Evolutionary conservation across 2,113 vertebrate genomes (phyloP).

Genomic region (Canis aureus): DNA sequence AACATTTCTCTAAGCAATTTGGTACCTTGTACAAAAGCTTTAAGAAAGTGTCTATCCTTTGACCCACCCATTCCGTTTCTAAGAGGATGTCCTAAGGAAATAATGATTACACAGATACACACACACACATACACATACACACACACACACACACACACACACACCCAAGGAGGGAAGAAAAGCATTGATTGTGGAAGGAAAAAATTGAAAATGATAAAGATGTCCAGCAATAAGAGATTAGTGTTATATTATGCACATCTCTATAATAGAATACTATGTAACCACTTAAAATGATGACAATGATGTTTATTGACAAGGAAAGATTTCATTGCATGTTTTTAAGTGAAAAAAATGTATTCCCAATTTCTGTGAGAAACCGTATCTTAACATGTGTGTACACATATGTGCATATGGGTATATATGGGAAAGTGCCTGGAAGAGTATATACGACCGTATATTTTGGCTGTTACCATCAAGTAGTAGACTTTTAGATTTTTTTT

Average conservation of each 20-base stretch:
- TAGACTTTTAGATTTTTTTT: slow-evolving; percentile 37
- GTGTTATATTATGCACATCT: neutral
- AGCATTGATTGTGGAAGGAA: neutral
- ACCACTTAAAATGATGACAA: neutral
- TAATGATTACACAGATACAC: neutral
- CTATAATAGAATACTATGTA: neutral
- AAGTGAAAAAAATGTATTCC: neutral
- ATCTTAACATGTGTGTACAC: neutral
- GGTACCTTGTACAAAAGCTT: slow-evolving; percentile 40
- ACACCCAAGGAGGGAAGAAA: neutral
- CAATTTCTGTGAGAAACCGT: neutral
- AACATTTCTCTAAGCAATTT: slow-evolving; percentile 43
- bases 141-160: neutral
- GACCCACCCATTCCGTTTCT: slow-evolving; percentile 10
- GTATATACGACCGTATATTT: neutral
- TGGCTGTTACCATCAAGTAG: neutral
- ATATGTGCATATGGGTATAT: neutral
- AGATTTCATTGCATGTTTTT: neutral
- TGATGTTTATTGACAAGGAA: neutral
- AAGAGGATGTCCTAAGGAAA: slow-evolving; percentile 27
- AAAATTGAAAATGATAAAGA: neutral
- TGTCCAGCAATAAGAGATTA: neutral
- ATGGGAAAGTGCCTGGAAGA: slow-evolving; percentile 8
- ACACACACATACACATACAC: neutral
- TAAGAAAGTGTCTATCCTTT: neutral